Evolutionary conservation across 1,140 invertebrate species (phyloP).

Genomic region (Sitobion miscanthi): DNA sequence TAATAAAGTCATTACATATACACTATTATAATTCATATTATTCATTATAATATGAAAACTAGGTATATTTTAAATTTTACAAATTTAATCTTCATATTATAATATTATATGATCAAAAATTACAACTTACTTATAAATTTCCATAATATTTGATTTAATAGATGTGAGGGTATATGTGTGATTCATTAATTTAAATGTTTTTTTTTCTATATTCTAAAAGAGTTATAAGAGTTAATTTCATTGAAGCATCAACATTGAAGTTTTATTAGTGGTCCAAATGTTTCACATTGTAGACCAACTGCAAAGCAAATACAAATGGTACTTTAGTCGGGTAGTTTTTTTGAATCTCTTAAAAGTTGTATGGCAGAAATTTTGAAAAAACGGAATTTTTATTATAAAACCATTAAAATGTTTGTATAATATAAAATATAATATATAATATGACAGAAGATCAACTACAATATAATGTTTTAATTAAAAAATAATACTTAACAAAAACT

Average conservation of each 20-base stretch:
- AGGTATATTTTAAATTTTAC: too few species aligned
- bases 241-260: neutral
- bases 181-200: neutral
- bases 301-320: too few species aligned
- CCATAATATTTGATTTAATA: neutral
- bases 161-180: neutral
- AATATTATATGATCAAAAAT: too few species aligned
- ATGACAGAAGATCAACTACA: too few species aligned
- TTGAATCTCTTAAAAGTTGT: neutral
- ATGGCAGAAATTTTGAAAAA: neutral
- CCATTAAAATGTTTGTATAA: neutral
- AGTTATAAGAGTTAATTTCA: neutral
- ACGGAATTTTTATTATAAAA: neutral
- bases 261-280: neutral
- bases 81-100: neutral
- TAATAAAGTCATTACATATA: neutral
- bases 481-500: too few species aligned
- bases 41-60: neutral
- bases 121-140: neutral
- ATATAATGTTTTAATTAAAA: too few species aligned
- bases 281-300: neutral
- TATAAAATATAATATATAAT: too few species aligned
- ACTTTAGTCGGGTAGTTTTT: neutral
- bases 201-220: neutral
- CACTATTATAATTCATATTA: neutral